Conservation (phyloP, 2,888 invertebrate species). For the Parnassius mnemosyne region DNA sequence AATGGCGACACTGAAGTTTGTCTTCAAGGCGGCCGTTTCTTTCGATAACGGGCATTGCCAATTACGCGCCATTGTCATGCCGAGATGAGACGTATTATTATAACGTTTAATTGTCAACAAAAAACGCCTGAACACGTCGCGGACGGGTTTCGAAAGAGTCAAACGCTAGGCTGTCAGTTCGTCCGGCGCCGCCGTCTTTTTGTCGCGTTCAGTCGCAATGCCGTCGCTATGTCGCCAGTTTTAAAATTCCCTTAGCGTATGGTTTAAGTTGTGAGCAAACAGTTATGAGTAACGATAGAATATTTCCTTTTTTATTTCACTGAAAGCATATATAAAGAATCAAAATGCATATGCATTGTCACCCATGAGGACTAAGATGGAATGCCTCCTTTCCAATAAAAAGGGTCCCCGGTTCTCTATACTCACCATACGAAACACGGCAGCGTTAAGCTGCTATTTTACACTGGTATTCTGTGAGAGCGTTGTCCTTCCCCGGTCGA, state of each 20-base stretch:
- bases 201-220: conserved; percentile 19
- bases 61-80: conserved; percentile 23
- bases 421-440: too few relatives aligned
- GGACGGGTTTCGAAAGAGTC: conserved; percentile 19
- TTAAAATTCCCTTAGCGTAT: conserved; percentile 20
- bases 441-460: too few relatives aligned
- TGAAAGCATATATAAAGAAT: too few relatives aligned
- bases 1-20: background rate
- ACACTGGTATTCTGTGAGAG: too few relatives aligned
- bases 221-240: conserved; percentile 17
- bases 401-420: too few relatives aligned
- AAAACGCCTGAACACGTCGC: conserved; percentile 6
- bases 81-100: conserved; percentile 18
- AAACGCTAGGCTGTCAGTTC: conserved; percentile 10
- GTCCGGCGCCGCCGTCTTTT: conserved; percentile 18
- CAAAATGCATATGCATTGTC: too few relatives aligned
- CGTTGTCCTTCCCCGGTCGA: too few relatives aligned
- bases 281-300: background rate
- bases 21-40: conserved; percentile 3
- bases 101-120: conserved; percentile 23
- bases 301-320: background rate
- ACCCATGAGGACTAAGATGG: too few relatives aligned
- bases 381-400: too few relatives aligned
- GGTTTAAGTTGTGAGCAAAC: conserved; percentile 8
- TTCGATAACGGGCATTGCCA: conserved; percentile 17